Percentiles rank a stretch among this genome's conserved stretches.
Evolutionary conservation across 2,888 invertebrate genomes (phyloP).

Genomic region (Pharmacophagus antenor): DNA sequence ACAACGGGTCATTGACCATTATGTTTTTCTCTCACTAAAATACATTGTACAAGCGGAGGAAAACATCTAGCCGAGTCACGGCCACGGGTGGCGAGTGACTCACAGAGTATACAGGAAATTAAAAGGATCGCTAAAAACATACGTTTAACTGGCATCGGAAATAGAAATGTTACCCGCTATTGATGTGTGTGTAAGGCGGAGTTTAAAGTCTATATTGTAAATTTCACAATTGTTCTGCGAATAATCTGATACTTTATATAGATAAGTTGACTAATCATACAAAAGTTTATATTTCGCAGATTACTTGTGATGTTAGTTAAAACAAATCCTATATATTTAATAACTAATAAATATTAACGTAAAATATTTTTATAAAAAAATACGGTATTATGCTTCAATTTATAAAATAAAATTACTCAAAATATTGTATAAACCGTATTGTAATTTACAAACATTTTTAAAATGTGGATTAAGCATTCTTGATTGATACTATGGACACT

Average conservation of each 20-base stretch:
- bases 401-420: too few relatives aligned
- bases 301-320: too few relatives aligned
- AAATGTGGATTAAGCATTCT: too few relatives aligned
- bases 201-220: background rate
- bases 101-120: slow-evolving; percentile 18
- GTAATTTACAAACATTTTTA: too few relatives aligned
- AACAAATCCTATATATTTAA: too few relatives aligned
- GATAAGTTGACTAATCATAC: background rate
- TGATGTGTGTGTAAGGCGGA: background rate
- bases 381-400: too few relatives aligned
- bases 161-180: slow-evolving; percentile 27
- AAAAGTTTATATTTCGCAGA: too few relatives aligned
- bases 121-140: slow-evolving; percentile 15
- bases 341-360: too few relatives aligned
- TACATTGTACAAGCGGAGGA: slow-evolving; percentile 27
- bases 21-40: slow-evolving; percentile 37
- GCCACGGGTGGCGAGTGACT: slow-evolving; percentile 22
- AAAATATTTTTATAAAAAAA: too few relatives aligned
- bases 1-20: slow-evolving; percentile 47
- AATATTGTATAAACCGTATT: too few relatives aligned
- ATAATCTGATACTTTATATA: background rate
- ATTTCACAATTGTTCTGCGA: background rate
- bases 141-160: slow-evolving; percentile 26
- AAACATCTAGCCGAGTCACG: slow-evolving; percentile 27
- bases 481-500: too few relatives aligned